These are phyloP conservation scores for Sorex fumeus DNA, from an alignment of 2,113 vertebrate species.

Conservation along the genomic window DNA sequence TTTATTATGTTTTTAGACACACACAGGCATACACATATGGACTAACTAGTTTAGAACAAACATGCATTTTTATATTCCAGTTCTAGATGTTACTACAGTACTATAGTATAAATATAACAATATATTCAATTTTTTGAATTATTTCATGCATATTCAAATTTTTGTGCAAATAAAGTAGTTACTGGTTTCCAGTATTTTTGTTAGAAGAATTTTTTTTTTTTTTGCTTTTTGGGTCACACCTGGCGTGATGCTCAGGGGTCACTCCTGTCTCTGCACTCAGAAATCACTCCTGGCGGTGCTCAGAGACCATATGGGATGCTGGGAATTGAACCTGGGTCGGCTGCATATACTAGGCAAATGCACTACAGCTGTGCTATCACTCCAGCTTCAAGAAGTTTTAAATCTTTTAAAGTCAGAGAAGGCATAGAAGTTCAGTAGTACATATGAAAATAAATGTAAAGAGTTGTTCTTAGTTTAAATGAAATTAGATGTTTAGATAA, in stretches of 20 bases:
- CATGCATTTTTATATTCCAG: constrained; percentile 50
- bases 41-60: not conserved
- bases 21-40: not conserved
- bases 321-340: too few species aligned
- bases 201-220: not conserved
- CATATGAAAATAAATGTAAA: constrained; percentile 59
- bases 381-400: constrained; percentile 64
- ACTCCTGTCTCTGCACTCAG: too few species aligned
- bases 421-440: constrained; percentile 38
- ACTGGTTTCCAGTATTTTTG: constrained; percentile 26
- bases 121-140: constrained; percentile 57
- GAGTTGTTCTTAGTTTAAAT: constrained; percentile 65
- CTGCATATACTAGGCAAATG: too few species aligned
- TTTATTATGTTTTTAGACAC: not conserved
- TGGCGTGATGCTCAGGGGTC: too few species aligned
- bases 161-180: constrained; percentile 77
- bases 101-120: constrained; percentile 67
- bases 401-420: constrained; percentile 66
- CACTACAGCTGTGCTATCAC: not conserved
- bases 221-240: too few species aligned
- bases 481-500: constrained; percentile 52
- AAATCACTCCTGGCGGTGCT: too few species aligned
- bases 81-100: constrained; percentile 77
- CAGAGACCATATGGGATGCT: too few species aligned
- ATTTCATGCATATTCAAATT: constrained; percentile 73